These are phyloP conservation scores for Actinemys pallida DNA, from an alignment of 2,113 vertebrate species.

Conservation along the genomic window DNA sequence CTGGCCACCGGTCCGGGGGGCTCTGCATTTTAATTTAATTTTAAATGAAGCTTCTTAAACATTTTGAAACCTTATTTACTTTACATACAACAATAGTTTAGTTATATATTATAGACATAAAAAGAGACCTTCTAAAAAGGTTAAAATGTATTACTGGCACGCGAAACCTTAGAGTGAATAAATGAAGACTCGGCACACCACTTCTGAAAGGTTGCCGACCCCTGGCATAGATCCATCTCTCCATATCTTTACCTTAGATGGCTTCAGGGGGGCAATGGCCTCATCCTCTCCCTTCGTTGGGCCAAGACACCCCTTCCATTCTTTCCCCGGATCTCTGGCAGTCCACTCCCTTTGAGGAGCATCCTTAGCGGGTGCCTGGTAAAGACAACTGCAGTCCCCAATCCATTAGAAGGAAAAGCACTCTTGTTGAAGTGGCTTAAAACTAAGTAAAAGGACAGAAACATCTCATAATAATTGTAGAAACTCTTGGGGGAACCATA, in stretches of 20 bases:
- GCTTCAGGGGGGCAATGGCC: background rate
- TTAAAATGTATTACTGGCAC: too few relatives aligned
- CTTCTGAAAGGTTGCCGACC: too few relatives aligned
- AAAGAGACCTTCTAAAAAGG: too few relatives aligned
- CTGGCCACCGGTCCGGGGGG: too few relatives aligned
- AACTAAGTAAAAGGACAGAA: background rate
- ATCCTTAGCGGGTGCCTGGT: background rate
- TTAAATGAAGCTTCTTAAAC: too few relatives aligned
- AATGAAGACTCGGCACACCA: too few relatives aligned
- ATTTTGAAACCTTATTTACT: too few relatives aligned
- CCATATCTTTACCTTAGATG: background rate
- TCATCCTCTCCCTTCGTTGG: background rate
- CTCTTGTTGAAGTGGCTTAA: background rate
- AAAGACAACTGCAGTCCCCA: rapidly evolving
- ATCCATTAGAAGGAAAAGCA: background rate
- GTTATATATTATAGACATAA: too few relatives aligned
- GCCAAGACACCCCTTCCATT: background rate
- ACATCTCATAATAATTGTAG: background rate
- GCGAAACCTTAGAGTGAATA: too few relatives aligned
- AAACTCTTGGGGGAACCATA: background rate
- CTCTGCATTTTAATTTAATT: too few relatives aligned
- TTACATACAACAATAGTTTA: too few relatives aligned
- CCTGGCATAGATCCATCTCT: background rate
- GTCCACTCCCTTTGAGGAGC: background rate
- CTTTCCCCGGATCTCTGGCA: background rate